phyloP scores from a whole-genome alignment of 1,140 invertebrate species.

The Macrobrachium nipponense region DNA sequence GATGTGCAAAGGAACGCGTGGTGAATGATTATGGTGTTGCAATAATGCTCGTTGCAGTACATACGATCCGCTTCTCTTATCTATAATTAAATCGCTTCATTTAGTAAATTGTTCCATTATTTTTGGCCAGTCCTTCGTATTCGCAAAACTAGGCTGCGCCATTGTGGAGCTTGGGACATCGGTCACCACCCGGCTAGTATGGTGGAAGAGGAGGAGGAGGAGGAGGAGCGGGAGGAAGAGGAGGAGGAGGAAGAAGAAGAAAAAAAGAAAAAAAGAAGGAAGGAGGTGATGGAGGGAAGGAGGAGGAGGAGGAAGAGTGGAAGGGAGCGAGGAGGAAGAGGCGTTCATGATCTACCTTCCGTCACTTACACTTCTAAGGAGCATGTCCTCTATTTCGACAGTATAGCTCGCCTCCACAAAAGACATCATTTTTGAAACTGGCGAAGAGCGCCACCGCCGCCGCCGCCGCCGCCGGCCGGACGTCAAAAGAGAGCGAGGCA shows the following conservation, averaged over 20 bases:
- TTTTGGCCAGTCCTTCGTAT: slow-evolving; percentile 57
- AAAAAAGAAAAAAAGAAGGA: not conserved
- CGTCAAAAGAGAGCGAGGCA: no score
- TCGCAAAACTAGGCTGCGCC: slow-evolving; percentile 51
- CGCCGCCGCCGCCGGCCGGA: no score
- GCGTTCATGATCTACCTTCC: no score
- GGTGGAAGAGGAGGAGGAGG: not conserved
- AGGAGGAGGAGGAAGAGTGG: no score
- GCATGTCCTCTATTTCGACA: no score
- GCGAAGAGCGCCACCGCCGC: no score
- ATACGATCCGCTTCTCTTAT: slow-evolving; percentile 61
- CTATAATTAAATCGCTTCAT: slow-evolving; percentile 61
- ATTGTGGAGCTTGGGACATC: slow-evolving; percentile 45
- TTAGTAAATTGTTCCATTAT: slow-evolving; percentile 62
- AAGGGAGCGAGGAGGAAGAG: no score
- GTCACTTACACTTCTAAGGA: no score
- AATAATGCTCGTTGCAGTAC: slow-evolving; percentile 61
- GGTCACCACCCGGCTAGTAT: slow-evolving; percentile 25
- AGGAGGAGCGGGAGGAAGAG: not conserved
- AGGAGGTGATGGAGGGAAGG: not conserved
- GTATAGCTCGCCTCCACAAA: no score
- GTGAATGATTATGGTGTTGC: slow-evolving; percentile 58
- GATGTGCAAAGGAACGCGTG: slow-evolving; percentile 11
- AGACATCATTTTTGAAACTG: no score
- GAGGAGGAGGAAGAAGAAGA: not conserved